Conservation (phyloP, 2,113 vertebrate species). For the Oryzias woworae region DNA sequence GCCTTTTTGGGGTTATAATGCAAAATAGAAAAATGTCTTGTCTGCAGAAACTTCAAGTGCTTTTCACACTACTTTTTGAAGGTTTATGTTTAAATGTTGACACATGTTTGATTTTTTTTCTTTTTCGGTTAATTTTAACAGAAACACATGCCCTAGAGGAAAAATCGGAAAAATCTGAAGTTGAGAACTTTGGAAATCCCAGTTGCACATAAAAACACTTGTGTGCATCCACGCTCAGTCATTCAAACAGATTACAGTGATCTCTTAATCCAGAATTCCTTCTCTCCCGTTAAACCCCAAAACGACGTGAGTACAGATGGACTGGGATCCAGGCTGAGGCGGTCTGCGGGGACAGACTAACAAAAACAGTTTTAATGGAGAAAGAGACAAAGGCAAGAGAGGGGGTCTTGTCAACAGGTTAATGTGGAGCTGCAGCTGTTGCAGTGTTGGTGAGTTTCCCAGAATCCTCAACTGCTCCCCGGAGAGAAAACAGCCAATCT, state of each 20-base stretch:
- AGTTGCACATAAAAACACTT: neutral
- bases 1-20: too few species aligned
- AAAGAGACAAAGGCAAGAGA: conserved; percentile 33
- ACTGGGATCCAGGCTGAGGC: conserved; percentile 24
- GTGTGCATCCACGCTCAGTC: conserved; percentile 9
- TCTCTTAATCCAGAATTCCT: conserved; percentile 46
- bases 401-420: conserved; percentile 74
- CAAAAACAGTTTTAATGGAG: conserved; percentile 42
- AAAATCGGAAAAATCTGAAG: conserved; percentile 11
- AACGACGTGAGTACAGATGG: conserved; percentile 52
- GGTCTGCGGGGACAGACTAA: conserved; percentile 29
- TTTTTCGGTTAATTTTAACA: too few species aligned
- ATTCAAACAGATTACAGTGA: conserved; percentile 17
- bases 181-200: neutral
- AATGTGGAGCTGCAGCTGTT: conserved; percentile 72
- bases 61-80: too few species aligned
- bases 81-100: too few species aligned
- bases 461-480: conserved; percentile 58
- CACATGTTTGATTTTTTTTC: too few species aligned
- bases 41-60: too few species aligned
- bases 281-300: conserved; percentile 43
- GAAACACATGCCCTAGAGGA: neutral
- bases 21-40: too few species aligned
- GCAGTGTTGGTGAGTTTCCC: conserved; percentile 68
- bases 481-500: conserved; percentile 59